Percentiles rank a stretch among this genome's conserved stretches.
Evolutionary conservation across 2,797 vertebrate genomes (phyloP).

Genomic region (Pangasius macronema): DNA sequence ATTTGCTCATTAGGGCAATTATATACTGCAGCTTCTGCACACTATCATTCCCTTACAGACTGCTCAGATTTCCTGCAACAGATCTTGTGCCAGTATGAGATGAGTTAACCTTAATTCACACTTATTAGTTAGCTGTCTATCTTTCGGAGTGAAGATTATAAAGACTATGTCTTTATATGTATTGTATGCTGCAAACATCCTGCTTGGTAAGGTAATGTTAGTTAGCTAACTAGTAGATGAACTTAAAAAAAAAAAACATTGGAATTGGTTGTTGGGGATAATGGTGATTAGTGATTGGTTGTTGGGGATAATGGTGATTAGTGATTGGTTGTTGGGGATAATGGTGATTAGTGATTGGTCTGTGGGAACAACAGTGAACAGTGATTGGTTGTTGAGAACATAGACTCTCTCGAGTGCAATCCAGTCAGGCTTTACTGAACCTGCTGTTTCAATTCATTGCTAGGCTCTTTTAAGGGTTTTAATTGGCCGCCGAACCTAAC

Average conservation of each 20-base stretch:
- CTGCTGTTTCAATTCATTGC: background rate
- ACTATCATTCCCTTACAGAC: constrained; percentile 21
- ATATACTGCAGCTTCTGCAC: constrained; percentile 21
- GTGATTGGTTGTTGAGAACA: background rate
- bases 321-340: background rate
- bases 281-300: background rate
- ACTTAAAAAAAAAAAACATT: background rate
- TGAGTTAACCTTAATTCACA: constrained; percentile 7
- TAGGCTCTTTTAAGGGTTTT: background rate
- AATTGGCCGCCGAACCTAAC: background rate
- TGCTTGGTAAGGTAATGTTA: background rate
- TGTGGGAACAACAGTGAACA: background rate
- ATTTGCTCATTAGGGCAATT: constrained; percentile 54
- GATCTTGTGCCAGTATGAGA: constrained; percentile 7
- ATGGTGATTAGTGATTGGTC: background rate
- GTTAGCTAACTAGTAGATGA: background rate
- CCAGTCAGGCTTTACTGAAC: background rate
- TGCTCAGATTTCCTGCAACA: constrained; percentile 37
- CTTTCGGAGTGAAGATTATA: background rate
- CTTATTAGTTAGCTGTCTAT: background rate
- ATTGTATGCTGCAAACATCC: background rate
- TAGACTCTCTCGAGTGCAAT: background rate
- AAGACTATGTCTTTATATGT: background rate
- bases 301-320: background rate
- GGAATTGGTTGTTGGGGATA: background rate